These are phyloP conservation scores for Xenopus petersii DNA, from an alignment of 2,797 vertebrate species.

Conservation along the genomic window DNA sequence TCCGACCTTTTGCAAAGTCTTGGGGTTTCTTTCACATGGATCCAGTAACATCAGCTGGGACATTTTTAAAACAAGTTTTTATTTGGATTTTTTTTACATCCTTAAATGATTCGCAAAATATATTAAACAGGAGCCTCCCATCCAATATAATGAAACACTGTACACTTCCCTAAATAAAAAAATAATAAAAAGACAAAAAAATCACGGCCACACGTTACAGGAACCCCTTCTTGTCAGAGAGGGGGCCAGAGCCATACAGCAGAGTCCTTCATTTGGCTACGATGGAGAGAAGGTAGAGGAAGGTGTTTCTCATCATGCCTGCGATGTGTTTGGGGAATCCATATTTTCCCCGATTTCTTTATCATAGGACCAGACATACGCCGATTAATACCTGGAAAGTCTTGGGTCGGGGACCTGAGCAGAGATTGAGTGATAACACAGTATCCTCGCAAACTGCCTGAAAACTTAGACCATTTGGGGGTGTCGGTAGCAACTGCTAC, in stretches of 20 bases:
- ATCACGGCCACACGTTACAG: constrained; percentile 33
- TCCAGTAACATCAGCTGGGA: constrained; percentile 21
- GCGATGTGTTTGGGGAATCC: not conserved
- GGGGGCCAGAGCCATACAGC: not conserved
- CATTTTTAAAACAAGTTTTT: constrained; percentile 71
- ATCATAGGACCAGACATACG: not conserved
- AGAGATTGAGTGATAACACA: not conserved
- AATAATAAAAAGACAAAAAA: constrained; percentile 20
- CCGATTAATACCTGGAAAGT: not conserved
- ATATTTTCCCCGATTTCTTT: constrained; percentile 8
- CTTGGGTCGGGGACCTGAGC: not conserved
- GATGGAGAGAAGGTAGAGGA: not conserved
- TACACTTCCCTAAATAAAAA: constrained; percentile 66
- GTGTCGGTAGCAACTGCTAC: not conserved
- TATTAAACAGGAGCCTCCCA: constrained; percentile 70
- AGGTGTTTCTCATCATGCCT: constrained; percentile 4
- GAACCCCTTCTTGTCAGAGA: constrained; percentile 1
- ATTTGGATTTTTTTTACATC: constrained; percentile 74
- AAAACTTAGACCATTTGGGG: not conserved
- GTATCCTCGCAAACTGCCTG: not conserved
- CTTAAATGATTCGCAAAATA: constrained; percentile 76
- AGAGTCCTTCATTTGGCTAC: constrained; percentile 1
- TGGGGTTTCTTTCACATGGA: not conserved
- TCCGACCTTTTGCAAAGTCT: too few relatives aligned
- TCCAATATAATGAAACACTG: constrained; percentile 59